Conservation (phyloP, 2,113 vertebrate genomes). For the Nesogale talazaci region DNA sequence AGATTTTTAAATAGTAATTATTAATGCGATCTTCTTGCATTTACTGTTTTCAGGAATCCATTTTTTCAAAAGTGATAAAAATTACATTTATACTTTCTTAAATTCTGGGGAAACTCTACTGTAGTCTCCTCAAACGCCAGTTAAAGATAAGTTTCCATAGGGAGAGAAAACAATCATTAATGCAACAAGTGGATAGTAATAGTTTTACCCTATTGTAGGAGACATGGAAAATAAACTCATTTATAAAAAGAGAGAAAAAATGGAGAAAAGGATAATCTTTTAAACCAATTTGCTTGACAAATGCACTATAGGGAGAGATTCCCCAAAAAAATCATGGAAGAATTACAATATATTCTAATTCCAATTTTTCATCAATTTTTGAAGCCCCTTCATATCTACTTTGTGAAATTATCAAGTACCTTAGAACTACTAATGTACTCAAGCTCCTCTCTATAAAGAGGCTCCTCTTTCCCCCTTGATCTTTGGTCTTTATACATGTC, state of each 20-base stretch:
- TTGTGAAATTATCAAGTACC: slow-evolving; percentile 64
- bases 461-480: slow-evolving; percentile 47
- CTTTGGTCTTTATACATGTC: slow-evolving; percentile 47
- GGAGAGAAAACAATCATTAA: not conserved
- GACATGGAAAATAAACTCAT: not conserved
- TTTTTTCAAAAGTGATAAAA: slow-evolving; percentile 39
- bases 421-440: slow-evolving; percentile 48
- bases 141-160: slow-evolving; percentile 29
- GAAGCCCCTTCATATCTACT: not conserved
- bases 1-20: slow-evolving; percentile 38
- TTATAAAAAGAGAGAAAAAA: slow-evolving; percentile 39
- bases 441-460: not conserved
- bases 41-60: slow-evolving; percentile 12
- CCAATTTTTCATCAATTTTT: too few relatives aligned
- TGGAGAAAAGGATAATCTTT: slow-evolving; percentile 12
- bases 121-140: slow-evolving; percentile 14
- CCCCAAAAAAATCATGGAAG: too few relatives aligned
- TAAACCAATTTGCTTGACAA: slow-evolving; percentile 53
- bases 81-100: not conserved
- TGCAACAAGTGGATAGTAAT: slow-evolving; percentile 24
- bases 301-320: not conserved
- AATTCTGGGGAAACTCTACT: not conserved
- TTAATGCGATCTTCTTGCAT: slow-evolving; percentile 35
- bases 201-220: slow-evolving; percentile 44
- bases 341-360: too few relatives aligned